Percentiles rank a stretch among this genome's conserved stretches.
Evolutionary conservation across 1,140 invertebrate species (phyloP).

Genomic region (Manduca sexta): DNA sequence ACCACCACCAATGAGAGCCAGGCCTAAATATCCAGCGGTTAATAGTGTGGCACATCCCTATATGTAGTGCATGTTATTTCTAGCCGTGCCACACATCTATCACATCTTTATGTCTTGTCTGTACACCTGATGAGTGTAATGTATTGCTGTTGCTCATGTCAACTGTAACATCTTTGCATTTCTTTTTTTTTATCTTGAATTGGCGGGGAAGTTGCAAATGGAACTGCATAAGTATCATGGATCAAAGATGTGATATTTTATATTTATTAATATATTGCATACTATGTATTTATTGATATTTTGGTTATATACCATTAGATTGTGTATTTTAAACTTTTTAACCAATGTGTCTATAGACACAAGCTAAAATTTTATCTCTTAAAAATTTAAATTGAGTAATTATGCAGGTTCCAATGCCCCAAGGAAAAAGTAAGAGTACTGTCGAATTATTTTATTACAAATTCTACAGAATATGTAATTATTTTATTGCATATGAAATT

Average conservation of each 20-base stretch:
- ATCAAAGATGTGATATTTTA: conserved; percentile 67
- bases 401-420: conserved; percentile 54
- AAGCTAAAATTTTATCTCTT: not conserved
- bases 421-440: conserved; percentile 26
- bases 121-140: conserved; percentile 30
- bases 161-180: conserved; percentile 12
- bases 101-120: conserved; percentile 34
- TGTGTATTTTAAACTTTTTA: conserved; percentile 8
- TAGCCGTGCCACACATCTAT: conserved; percentile 42
- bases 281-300: conserved; percentile 22
- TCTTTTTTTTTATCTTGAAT: conserved; percentile 19
- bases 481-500: conserved; percentile 26
- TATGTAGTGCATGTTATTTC: conserved; percentile 46
- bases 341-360: conserved; percentile 7
- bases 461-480: conserved; percentile 26
- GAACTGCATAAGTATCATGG: conserved; percentile 60
- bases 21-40: conserved; percentile 42
- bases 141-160: conserved; percentile 26
- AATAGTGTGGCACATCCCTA: conserved; percentile 35
- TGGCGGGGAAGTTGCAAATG: conserved; percentile 34
- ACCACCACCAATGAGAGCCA: conserved; percentile 69
- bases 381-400: conserved; percentile 26
- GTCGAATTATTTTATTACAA: conserved; percentile 25
- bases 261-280: conserved; percentile 47
- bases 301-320: conserved; percentile 18